Evolutionary conservation across 2,888 invertebrate genomes (phyloP), one percentile per base, ranked within the genome.

Genomic region (Hedya salicella): DNA sequence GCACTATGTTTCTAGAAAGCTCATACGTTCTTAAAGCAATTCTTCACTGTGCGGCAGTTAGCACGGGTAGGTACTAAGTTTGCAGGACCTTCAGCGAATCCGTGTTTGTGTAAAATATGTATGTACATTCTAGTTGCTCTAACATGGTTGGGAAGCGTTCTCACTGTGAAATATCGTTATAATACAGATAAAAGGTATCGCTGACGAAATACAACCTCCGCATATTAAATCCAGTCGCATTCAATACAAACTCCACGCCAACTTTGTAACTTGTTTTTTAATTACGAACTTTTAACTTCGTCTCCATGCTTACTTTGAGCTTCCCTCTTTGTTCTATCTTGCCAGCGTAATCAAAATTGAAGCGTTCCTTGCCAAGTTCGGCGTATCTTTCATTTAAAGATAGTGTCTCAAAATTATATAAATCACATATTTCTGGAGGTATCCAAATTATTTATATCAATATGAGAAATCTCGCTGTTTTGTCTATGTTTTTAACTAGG

Each of bases 251-350:
- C 42, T 44, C 44, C n/a, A 32, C 32, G 46, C 57, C 32, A 46
- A 57, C 46, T 46, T 57, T 32, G 32, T 30, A 32, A 44, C 46
- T 57, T 57, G 57, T 57, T 57, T 57, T 57, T 57, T 57, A 57
- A 57, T 57, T 57, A 57, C 46, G 19, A 46, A 57, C 46, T 57
- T 57, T 57, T 57, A 57, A 57, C 57, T 46, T 57, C 19, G 32
- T 57, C 46, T 46, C 46, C 32, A 46, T 57, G 57, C 32, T 30
- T 17, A 46, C 57, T 46, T 44, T 57, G 57, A 46, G 19, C 44
- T 30, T 42, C 44, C 17, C n/a, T 56, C 54, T 14, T 17, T 17
- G 44, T 30, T 57, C 17, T 57, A 57, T 57, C 46, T 46, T 46
- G 30, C 25, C 13, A 25, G 30, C 25, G 40, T 42, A 56, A 56